Base-by-base conservation (phyloP, 2,888 invertebrate genomes). In the Aleiodes alternator region DNA sequence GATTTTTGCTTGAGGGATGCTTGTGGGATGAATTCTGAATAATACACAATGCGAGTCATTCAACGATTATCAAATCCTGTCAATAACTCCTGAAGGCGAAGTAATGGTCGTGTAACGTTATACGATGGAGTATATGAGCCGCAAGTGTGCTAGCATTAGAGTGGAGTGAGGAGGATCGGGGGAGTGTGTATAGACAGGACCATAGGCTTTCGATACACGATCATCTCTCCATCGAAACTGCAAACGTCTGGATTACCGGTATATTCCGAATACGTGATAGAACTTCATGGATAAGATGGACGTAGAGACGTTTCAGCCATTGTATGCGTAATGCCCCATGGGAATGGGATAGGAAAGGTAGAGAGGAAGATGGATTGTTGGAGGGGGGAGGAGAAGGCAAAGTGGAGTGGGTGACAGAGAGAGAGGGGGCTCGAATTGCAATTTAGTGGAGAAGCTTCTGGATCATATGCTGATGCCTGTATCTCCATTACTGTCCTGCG, bases 371-470 rank as follows among this genome's bases (percentile, higher is more conserved):
- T 53, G 50, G 61, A 69, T 68, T 73, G 72, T 68, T 72, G 73
- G 76, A 51, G 69, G 31, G 74, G 71, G 16, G 59, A n/a, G 57
- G 31, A 72, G 34, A 48, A 64, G 72, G 31, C 70, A 55, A 8
- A 55, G 50, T 64, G 43, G 34, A 43, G 48, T 50, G 31, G 50
- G 48, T 31, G 59, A 14, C 56, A 69, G 23, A 29, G 69, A 38
- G 59, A 72, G 70, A 55, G 61, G 70, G 66, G 61, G 76, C 73
- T 76, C 72, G 77, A 75, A 80, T 83, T 82, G 82, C 83, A 81
- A 84, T 84, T 80, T 82, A 82, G 81, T 78, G 69, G 79, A 83
- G 81, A 80, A 82, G 80, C 80, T 79, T 83, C 80, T 59, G 69
- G 76, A 75, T 66, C 72, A 72, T 75, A 71, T 78, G 66, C 31